Base-by-base conservation (phyloP, 2,888 invertebrate species). In the Pachliopta kotzebuea region DNA sequence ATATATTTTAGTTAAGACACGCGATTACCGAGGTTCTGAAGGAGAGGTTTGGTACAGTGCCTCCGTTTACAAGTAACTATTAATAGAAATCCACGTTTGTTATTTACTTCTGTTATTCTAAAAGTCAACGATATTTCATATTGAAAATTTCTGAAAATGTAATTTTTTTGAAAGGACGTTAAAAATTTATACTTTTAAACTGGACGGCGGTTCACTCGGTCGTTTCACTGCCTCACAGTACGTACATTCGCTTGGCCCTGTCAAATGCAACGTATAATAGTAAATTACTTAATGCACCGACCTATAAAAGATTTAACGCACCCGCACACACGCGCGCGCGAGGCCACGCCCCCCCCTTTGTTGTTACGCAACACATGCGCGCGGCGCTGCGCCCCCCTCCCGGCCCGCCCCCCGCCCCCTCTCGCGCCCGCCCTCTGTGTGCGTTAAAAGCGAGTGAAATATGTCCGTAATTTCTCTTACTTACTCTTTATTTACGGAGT, bases 281-380 rank as follows among this genome's bases (percentile, higher is more conserved):
- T 90, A 90, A 90, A 90, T 90, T 87, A 90, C 88, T 88, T 86
- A 90, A 90, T 88, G 90, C 90, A 90, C 76, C 87, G 86, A 89
- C 86, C 90, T 90, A 89, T 90, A 87, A 89, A 90, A 90, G 89
- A 90, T 90, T 88, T 88, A 89, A 81, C 83, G 80, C 84, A 74
- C 67, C 57, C 76, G 74, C 76, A 75, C 76, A 62, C 31, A 26
- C 66, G 53, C 60, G 14, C 37, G 37, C 37, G 37, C 9, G 29
- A 73, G 20, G 76, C 84, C 86, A 79, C 87, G 79, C 88, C 87
- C 76, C 74, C 72, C 70, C 74, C 84, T 84, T 88, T 86, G 86
- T 86, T 83, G 84, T 77, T 75, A 81, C 76, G 74, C 70, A 70
- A 69, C 81, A 85, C 83, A 86, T 83, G 85, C 86, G 84, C 86